These are phyloP conservation scores for Reticulitermes speratus DNA, from an alignment of 1,140 invertebrate genomes.

Conservation along the genomic window DNA sequence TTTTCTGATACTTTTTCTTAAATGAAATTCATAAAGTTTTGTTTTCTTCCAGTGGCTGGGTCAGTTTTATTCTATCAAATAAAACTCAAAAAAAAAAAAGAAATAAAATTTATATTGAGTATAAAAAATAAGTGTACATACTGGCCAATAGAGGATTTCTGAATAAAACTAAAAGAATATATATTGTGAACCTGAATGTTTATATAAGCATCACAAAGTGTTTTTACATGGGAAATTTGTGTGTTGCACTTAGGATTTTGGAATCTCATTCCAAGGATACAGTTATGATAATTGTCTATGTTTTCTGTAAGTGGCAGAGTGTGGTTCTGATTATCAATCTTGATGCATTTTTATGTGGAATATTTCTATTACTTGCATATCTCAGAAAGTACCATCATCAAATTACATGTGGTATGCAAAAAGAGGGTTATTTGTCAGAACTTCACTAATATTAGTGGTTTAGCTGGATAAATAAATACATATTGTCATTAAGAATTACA, in stretches of 20 bases:
- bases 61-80: not conserved
- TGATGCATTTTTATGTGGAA: not conserved
- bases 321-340: not conserved
- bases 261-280: not conserved
- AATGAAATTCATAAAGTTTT: not conserved
- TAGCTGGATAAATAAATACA: too few species aligned
- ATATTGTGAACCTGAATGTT: conserved; percentile 1
- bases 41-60: not conserved
- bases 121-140: not conserved
- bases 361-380: not conserved
- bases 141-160: not conserved
- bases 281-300: not conserved
- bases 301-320: not conserved
- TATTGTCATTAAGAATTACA: too few species aligned
- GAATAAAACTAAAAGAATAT: not conserved
- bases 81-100: not conserved
- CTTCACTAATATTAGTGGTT: too few species aligned
- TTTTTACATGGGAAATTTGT: not conserved
- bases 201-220: not conserved
- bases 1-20: not conserved
- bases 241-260: not conserved
- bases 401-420: not conserved
- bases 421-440: not conserved
- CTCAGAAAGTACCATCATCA: not conserved
- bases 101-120: not conserved